These are phyloP conservation scores for Tupaia chinensis DNA, from an alignment of 2,113 vertebrate species.

Conservation along the genomic window DNA sequence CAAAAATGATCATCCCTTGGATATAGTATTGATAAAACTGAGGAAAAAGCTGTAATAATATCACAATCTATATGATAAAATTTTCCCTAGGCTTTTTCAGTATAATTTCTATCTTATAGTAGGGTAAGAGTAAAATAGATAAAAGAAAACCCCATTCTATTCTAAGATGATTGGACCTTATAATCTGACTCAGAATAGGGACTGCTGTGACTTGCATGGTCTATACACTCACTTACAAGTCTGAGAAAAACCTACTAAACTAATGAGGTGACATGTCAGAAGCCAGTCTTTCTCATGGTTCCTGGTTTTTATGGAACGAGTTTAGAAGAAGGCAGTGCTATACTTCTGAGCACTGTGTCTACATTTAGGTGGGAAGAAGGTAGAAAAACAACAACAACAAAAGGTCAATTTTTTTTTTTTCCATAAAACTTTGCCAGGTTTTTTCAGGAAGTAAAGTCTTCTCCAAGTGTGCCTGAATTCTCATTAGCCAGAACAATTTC, in stretches of 20 bases:
- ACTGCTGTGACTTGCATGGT: not conserved
- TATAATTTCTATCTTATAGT: not conserved
- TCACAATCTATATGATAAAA: not conserved
- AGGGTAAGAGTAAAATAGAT: not conserved
- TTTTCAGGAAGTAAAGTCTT: not conserved
- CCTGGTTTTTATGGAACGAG: not conserved
- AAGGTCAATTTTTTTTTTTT: conserved; percentile 9
- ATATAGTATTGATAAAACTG: not conserved
- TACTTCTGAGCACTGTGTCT: not conserved
- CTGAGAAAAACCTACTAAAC: not conserved
- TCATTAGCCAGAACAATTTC: not conserved
- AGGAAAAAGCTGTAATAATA: not conserved
- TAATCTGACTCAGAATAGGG: not conserved
- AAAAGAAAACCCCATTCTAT: not conserved
- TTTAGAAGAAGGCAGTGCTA: not conserved
- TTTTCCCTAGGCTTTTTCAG: not conserved
- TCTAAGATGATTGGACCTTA: not conserved
- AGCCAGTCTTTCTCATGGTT: not conserved
- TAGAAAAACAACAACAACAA: not conserved
- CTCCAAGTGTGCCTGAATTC: not conserved
- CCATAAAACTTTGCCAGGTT: not conserved
- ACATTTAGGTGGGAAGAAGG: not conserved
- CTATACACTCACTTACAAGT: not conserved
- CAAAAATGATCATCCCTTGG: not conserved
- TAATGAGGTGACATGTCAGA: not conserved